Percentiles rank a stretch among this genome's conserved stretches.
Conservation (phyloP, 1,140 invertebrate genomes). For the Leptinotarsa texana region DNA sequence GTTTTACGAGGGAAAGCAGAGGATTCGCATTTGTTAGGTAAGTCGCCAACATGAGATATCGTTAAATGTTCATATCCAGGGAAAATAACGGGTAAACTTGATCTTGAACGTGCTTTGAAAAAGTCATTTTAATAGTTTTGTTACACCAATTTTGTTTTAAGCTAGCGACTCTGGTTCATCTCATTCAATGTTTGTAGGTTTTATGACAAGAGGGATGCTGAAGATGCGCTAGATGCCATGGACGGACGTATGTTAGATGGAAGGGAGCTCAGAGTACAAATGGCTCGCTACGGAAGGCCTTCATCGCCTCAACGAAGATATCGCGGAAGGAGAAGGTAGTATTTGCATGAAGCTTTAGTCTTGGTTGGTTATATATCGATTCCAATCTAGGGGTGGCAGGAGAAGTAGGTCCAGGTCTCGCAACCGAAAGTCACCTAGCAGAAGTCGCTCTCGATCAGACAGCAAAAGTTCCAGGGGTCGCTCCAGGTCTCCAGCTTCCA, state of each 20-base stretch:
- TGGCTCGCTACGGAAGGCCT: conserved; percentile 93
- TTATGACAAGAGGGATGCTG: conserved; percentile 93
- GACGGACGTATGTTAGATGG: conserved; percentile 93
- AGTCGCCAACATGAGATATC: conserved; percentile 39
- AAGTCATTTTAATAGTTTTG: too few species aligned
- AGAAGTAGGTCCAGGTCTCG: conserved; percentile 62
- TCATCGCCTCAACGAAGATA: conserved; percentile 72
- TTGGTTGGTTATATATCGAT: background rate
- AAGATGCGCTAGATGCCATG: conserved; percentile 94
- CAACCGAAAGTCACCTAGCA: conserved; percentile 58
- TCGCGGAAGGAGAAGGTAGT: conserved; percentile 54
- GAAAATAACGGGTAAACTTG: too few species aligned
- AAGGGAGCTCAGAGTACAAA: conserved; percentile 92
- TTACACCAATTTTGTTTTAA: too few species aligned
- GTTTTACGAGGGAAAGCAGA: conserved; percentile 91
- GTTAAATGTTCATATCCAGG: too few species aligned
- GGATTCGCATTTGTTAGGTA: conserved; percentile 97
- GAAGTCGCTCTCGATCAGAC: conserved; percentile 64
- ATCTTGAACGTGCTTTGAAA: too few species aligned
- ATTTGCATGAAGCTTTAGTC: background rate
- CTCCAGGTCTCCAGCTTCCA: conserved; percentile 60
- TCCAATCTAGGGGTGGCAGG: conserved; percentile 48
- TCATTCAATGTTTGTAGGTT: conserved; percentile 67
- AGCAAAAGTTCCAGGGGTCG: conserved; percentile 67
- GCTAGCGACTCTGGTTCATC: background rate